Base-by-base conservation (phyloP, 2,888 invertebrate species). In the Eremobia ochroleuca region DNA sequence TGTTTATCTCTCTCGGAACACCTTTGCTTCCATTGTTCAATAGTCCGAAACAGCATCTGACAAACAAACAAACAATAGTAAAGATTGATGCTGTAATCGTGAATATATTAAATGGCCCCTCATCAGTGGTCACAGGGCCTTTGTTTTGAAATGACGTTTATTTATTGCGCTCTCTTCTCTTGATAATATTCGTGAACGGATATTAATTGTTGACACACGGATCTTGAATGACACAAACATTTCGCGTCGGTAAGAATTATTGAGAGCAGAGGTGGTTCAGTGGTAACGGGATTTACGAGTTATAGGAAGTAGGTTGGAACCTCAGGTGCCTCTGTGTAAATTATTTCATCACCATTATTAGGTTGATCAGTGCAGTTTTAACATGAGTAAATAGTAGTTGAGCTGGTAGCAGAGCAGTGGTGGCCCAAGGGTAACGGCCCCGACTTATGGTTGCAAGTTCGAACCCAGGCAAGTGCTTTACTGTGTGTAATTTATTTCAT, bases 121-220 rank as follows among this genome's bases (percentile, higher is more conserved):
- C 92, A 88, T 90, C 87, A 86, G 83, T 69, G 70, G 81, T 74
- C 77, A 68, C 77, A 81, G 81, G 83, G 73, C 90, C 87, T 88
- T 93, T 93, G 94, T 92, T 91, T 91, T 91, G 88, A 83, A 83
- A 91, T 91, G 92, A 91, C 91, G 90, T 92, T 94, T 92, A 92
- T 93, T 93, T 85, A 87, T 86, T 89, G 74, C 82, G 73, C 62
- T 73, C 88, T 74, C 88, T 89, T 88, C 87, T 89, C 88, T 89
- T 89, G 90, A 89, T 91, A 90, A 90, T 90, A 87, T 90, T 90
- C 87, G 88, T 82, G 80, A 92, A 88, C 87, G 90, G 91, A 92
- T 93, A 93, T 93, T 94, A 92, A 91, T 76, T 81, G 76, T 70
- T 68, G 79, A 91, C 89, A 90, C 77, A 91, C 83, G 34, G 90